Base-by-base conservation (phyloP, 2,888 invertebrate genomes). In the Sarcophaga caerulescens region DNA sequence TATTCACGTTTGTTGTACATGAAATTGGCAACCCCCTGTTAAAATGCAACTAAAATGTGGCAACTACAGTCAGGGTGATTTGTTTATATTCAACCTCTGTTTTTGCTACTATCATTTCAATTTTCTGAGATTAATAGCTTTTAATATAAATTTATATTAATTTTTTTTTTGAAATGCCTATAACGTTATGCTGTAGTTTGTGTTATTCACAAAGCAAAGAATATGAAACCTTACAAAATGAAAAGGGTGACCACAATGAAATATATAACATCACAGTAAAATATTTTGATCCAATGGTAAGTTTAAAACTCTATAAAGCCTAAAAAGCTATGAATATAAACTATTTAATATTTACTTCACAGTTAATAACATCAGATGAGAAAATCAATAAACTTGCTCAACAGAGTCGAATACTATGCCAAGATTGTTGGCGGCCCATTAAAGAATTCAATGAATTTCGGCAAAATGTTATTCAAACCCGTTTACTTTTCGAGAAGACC, bases 181-280 rank as follows among this genome's bases (percentile, higher is more conserved):
- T 69, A 21, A 81, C 81, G 60, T 21, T 59, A n/a, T 84, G 65
- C 25, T 86, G 86, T 21, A 81, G 75, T 62, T 78, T 86, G 19
- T 86, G 86, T 68, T 86, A 45, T 45, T 17, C 74, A n/a, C 45
- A 65, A 1, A 68, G 78, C 17, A 63, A 21, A 8, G 77, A 84
- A 57, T 86, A 84, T 25, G 71, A 84, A 78, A 5, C 62, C 10
- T 25, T 86, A 8, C 84, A 78, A 25, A 81, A 84, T 25, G 86
- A 86, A 23, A 70, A 57, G 0, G 86, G 86, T 0, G 75, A 81
- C 3, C 57, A 78, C n/a, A 86, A 86, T 68, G 81, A 78, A 35
- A 68, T 86, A 0, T 86, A 86, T 63, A 84, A 86, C 57, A 86
- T 78, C 2, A 84, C 86, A 25, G 84, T 86, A 6, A 86, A 84